Base-by-base conservation (phyloP, 2,888 invertebrate genomes). In the Trissoscelio sp. region DNA sequence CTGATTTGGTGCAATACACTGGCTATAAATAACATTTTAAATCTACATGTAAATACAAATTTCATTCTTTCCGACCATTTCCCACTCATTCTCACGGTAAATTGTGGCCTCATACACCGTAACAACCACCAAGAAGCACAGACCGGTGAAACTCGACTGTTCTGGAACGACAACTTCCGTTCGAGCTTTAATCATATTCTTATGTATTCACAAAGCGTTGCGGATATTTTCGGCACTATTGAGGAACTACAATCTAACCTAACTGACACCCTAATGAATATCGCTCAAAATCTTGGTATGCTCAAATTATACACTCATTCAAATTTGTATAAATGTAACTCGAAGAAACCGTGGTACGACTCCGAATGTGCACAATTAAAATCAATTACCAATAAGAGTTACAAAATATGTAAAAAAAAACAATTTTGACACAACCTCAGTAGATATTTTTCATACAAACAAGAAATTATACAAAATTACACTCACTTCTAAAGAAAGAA, bases 1-100 rank as follows among this genome's bases (percentile, higher is more conserved):
- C 20, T 48, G 16, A 31, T 64, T 11, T 64, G 64, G 64, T 62
- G 44, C n/a, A n/a, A n/a, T n/a, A n/a, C n/a, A n/a, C n/a, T n/a
- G n/a, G n/a, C n/a, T n/a, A n/a, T n/a, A n/a, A n/a, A n/a, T n/a
- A 18, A 46, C 3, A 14, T 53, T 16, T 11, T 7, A 20, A 20
- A 2, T 12, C n/a, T 57, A 9, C 16, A 16, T 20, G 5, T 20
- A 1, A 5, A 42, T 60, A 9, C n/a, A n/a, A n/a, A 24, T 42
- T 60, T 22, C n/a, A 11, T 24, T 3, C 24, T 60, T 22, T 60
- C 58, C 3, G 58, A 58, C 9, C 58, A 58, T 24, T 42, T 9
- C n/a, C 42, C 57, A 12, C 5, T 53, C 4, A 7, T 16, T 46
- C 31, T 31, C n/a, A n/a, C n/a, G n/a, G n/a, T n/a, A n/a, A n/a